Conservation (phyloP, 2,888 invertebrate species). For the Cremastinae sp. region DNA sequence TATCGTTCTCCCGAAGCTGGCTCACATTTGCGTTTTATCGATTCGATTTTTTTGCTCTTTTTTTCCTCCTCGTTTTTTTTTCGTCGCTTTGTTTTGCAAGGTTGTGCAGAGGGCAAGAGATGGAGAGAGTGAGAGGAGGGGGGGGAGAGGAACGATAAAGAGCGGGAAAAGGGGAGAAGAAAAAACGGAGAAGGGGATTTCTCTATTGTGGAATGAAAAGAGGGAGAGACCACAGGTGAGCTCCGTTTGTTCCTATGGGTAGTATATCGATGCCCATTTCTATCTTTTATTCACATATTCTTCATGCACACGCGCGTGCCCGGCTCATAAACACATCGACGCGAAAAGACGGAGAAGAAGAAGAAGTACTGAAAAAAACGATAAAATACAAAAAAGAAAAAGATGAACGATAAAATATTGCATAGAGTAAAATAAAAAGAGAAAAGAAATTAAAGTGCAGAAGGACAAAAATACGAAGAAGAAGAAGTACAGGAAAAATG, state of each 20-base stretch:
- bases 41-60: conserved; percentile 6
- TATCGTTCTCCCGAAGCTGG: not conserved
- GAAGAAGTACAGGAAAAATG: too few relatives aligned
- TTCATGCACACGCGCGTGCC: not conserved
- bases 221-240: conserved; percentile 13
- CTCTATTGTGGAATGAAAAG: conserved; percentile 32
- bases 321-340: not conserved
- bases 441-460: too few relatives aligned
- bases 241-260: conserved; percentile 14
- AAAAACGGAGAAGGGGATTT: not conserved
- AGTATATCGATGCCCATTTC: conserved; percentile 10
- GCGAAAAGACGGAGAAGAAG: too few relatives aligned
- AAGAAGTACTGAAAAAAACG: too few relatives aligned
- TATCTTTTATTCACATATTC: conserved; percentile 40
- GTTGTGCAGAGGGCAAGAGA: conserved; percentile 2
- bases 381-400: too few relatives aligned
- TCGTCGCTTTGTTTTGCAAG: conserved; percentile 24
- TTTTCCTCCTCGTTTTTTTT: conserved; percentile 8
- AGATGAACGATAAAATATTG: too few relatives aligned
- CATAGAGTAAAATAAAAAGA: too few relatives aligned
- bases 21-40: conserved; percentile 40
- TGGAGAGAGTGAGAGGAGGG: too few relatives aligned
- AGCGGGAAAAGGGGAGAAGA: too few relatives aligned
- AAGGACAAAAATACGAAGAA: too few relatives aligned
- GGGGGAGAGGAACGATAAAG: not conserved